These are phyloP conservation scores for Microcebus tavaratra DNA, from an alignment of 2,113 vertebrate genomes.

Conservation along the genomic window DNA sequence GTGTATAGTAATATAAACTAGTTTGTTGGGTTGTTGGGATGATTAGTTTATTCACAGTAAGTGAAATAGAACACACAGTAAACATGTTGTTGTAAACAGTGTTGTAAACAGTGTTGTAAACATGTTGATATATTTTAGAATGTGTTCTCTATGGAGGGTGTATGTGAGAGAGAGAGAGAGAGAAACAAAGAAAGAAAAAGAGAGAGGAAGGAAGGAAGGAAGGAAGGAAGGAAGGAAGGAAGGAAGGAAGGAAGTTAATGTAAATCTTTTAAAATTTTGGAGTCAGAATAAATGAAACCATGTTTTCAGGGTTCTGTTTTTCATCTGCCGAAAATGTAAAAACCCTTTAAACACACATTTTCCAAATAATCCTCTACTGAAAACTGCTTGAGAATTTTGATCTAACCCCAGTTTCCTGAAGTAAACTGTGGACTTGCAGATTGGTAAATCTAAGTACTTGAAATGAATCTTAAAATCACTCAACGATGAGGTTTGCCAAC, in stretches of 20 bases:
- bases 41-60: not conserved
- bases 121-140: not conserved
- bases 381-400: slow-evolving; percentile 1
- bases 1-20: not conserved
- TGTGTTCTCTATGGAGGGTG: not conserved
- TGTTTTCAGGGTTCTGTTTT: not conserved
- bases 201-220: not conserved
- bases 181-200: not conserved
- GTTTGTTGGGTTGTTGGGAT: not conserved
- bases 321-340: slow-evolving; percentile 5
- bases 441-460: not conserved
- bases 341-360: not conserved
- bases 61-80: not conserved
- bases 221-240: too few species aligned
- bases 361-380: not conserved
- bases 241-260: not conserved
- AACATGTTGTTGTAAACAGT: not conserved
- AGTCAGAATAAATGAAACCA: not conserved
- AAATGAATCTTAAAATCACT: not conserved
- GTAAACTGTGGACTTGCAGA: not conserved
- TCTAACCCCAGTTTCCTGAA: not conserved
- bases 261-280: not conserved
- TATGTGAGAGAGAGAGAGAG: not conserved
- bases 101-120: not conserved
- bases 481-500: not conserved